Percentiles rank a stretch among this genome's conserved stretches.
Conservation (phyloP, 92 coral and sea anemone species). For the Actinostola sp. region DNA sequence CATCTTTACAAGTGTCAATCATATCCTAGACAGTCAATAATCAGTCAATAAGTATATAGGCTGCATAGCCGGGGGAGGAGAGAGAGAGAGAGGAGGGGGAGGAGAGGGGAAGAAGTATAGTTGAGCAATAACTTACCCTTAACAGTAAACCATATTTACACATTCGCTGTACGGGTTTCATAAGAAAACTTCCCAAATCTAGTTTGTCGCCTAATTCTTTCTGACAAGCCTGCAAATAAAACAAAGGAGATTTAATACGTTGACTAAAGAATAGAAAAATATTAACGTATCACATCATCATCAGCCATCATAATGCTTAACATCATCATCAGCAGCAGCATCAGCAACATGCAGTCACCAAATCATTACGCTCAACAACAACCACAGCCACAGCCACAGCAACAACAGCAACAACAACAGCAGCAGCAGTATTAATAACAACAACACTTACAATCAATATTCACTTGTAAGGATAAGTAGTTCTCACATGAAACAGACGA, state of each 20-base stretch:
- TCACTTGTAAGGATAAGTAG: no score
- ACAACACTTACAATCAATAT: no score
- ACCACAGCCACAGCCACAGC: no score
- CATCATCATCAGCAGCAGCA: no score
- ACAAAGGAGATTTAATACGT: not conserved
- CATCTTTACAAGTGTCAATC: conserved; percentile 74
- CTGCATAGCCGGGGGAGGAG: no score
- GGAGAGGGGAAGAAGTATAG: no score
- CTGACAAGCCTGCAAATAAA: conserved; percentile 74
- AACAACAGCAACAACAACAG: no score
- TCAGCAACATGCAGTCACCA: no score
- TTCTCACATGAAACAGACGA: no score
- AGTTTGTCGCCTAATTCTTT: conserved; percentile 93
- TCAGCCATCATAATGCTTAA: no score
- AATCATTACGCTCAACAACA: no score
- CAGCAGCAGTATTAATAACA: no score
- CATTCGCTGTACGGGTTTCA: conserved; percentile 98
- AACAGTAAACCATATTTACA: conserved; percentile 90
- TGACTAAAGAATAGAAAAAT: not conserved
- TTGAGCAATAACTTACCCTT: conserved; percentile 65
- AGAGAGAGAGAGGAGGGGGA: not conserved
- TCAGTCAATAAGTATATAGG: not conserved
- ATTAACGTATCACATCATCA: not conserved
- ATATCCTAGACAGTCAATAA: conserved; percentile 68
- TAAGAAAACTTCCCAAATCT: conserved; percentile 95